Evolutionary conservation across 2,797 vertebrate species (phyloP).

Genomic region (Hephaestus fuliginosus): DNA sequence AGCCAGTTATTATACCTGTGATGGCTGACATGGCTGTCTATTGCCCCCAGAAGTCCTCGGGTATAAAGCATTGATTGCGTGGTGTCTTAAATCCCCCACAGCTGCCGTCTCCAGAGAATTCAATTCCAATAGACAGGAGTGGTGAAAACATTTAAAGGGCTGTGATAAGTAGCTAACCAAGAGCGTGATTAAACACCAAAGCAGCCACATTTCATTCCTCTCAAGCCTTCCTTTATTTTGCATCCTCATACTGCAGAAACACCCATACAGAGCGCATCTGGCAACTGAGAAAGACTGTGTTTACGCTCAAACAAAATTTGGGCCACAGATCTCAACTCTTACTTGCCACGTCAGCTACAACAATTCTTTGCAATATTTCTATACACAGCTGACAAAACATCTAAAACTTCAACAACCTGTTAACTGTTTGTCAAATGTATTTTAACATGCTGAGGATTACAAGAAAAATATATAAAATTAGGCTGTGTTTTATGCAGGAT

Average conservation of each 20-base stretch:
- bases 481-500: not conserved
- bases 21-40: slow-evolving; percentile 27
- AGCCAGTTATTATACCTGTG: slow-evolving; percentile 33
- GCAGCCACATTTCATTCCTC: slow-evolving; percentile 24
- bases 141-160: slow-evolving; percentile 39
- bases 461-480: not conserved
- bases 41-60: slow-evolving; percentile 16
- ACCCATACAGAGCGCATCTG: not conserved
- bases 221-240: not conserved
- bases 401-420: not conserved
- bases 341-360: slow-evolving; percentile 13
- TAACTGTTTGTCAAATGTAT: not conserved
- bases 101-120: slow-evolving; percentile 29
- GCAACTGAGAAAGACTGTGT: slow-evolving; percentile 7
- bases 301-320: slow-evolving; percentile 44
- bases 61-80: slow-evolving; percentile 56
- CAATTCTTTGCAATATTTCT: not conserved
- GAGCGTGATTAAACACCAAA: slow-evolving; percentile 29
- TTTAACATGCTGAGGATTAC: not conserved
- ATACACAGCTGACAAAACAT: not conserved
- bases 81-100: slow-evolving; percentile 23
- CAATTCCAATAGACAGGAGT: slow-evolving; percentile 34
- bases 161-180: slow-evolving; percentile 39
- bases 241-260: not conserved
- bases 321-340: not conserved